Percentiles rank a stretch among this genome's conserved stretches.
phyloP scores from a whole-genome alignment of 2,888 invertebrate genomes.

The Stenoptilia bipunctidactyla region DNA sequence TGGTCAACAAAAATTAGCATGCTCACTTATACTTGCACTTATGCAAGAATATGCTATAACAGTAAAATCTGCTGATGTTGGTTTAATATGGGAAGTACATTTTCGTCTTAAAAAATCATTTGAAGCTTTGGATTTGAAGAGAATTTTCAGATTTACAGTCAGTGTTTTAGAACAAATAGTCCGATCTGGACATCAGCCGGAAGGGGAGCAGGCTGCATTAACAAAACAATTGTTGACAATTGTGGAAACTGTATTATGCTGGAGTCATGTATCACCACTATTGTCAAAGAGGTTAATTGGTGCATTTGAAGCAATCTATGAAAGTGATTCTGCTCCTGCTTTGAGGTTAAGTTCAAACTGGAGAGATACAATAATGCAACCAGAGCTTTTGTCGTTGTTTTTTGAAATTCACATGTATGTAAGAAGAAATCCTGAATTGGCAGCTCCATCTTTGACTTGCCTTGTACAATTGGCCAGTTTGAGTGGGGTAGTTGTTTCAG shows the following conservation, averaged over 20 bases:
- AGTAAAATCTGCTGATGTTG: constrained; percentile 87
- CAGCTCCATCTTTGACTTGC: constrained; percentile 84
- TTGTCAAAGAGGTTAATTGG: constrained; percentile 79
- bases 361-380: constrained; percentile 82
- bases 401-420: constrained; percentile 88
- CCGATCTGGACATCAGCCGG: constrained; percentile 55
- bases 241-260: constrained; percentile 82
- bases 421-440: constrained; percentile 78
- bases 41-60: constrained; percentile 92
- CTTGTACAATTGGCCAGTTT: constrained; percentile 79
- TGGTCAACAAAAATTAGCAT: constrained; percentile 82
- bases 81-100: constrained; percentile 90
- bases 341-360: constrained; percentile 77
- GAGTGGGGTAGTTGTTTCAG: constrained; percentile 48
- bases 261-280: constrained; percentile 82
- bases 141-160: constrained; percentile 76
- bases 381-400: constrained; percentile 80
- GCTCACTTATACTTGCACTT: constrained; percentile 84
- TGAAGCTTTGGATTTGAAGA: constrained; percentile 83
- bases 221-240: constrained; percentile 81
- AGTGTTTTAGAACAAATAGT: constrained; percentile 54
- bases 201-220: constrained; percentile 65
- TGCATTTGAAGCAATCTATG: constrained; percentile 78
- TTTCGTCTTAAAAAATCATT: constrained; percentile 87
- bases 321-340: constrained; percentile 74